phyloP scores from a whole-genome alignment of 2,113 vertebrate species.

The Dromiciops gliroides region DNA sequence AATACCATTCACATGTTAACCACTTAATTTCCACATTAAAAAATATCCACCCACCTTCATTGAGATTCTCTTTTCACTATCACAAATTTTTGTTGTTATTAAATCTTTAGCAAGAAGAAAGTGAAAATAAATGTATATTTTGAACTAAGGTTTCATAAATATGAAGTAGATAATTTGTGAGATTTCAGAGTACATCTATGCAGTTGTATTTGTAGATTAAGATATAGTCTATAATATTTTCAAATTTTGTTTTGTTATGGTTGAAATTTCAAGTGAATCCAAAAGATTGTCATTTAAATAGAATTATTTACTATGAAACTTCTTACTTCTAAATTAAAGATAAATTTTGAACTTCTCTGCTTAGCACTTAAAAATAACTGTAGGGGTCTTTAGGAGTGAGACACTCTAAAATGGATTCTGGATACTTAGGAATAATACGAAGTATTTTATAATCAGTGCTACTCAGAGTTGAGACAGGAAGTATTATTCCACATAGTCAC shows the following conservation, averaged over 20 bases:
- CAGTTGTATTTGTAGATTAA: constrained; percentile 33
- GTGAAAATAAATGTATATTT: constrained; percentile 12
- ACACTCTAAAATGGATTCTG: not conserved
- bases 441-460: not conserved
- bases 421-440: not conserved
- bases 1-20: constrained; percentile 79
- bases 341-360: not conserved
- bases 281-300: not conserved
- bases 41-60: not conserved
- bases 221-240: constrained; percentile 25
- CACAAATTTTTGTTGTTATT: constrained; percentile 48
- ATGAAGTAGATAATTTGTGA: not conserved
- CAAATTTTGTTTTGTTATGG: constrained; percentile 10
- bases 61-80: not conserved
- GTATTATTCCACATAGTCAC: not conserved
- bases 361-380: not conserved
- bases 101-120: constrained; percentile 19
- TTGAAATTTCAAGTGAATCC: constrained; percentile 25
- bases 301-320: constrained; percentile 4
- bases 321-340: constrained; percentile 41
- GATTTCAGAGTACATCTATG: not conserved
- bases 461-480: not conserved
- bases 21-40: constrained; percentile 68
- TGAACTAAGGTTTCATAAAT: constrained; percentile 38
- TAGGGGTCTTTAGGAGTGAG: not conserved